Conservation (phyloP, 2,113 vertebrate species). For the Raja brachyura region DNA sequence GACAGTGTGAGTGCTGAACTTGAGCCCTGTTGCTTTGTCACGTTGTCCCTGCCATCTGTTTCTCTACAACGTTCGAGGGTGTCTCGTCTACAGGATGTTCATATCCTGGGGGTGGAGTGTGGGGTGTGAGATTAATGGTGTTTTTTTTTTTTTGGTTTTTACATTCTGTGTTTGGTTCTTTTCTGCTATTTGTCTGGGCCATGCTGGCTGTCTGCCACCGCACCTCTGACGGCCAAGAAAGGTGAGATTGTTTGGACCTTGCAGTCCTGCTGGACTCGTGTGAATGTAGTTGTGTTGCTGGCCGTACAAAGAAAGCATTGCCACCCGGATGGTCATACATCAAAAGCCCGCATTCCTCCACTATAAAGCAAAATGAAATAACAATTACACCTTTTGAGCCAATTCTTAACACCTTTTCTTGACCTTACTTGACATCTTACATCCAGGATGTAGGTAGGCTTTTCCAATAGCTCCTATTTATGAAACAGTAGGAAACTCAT, state of each 20-base stretch:
- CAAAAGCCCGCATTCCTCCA: background rate
- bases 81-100: slow-evolving; percentile 2
- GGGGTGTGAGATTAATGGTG: background rate
- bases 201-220: background rate
- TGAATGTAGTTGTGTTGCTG: background rate
- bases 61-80: background rate
- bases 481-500: background rate
- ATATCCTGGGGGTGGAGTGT: slow-evolving; percentile 29
- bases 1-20: background rate
- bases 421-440: too few species aligned
- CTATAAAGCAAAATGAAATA: background rate
- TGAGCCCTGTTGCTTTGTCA: background rate
- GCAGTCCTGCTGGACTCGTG: background rate
- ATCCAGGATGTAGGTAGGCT: too few species aligned
- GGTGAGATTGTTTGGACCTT: background rate
- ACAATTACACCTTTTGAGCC: background rate
- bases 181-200: background rate
- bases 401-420: background rate
- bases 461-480: background rate
- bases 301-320: background rate
- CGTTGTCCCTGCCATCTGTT: background rate
- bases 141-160: background rate
- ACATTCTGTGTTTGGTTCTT: background rate
- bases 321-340: background rate
- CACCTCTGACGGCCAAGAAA: background rate